These are phyloP conservation scores for Porites australiensis DNA, from an alignment of 64 coral and sea anemone genomes.

Conservation along the genomic window DNA sequence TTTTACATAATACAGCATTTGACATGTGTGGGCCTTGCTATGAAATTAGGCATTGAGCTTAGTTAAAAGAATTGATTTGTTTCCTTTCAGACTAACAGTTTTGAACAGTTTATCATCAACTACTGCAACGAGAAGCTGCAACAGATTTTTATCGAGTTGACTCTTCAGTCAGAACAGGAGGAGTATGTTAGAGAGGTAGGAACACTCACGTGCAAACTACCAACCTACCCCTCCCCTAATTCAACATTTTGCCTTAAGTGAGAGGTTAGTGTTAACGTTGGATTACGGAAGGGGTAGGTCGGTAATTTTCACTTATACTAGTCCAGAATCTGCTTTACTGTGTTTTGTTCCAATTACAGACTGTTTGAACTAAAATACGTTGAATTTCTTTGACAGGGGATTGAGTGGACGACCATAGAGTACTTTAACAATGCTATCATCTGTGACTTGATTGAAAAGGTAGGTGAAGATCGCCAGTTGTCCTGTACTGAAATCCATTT, in stretches of 20 bases:
- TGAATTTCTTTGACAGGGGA: slow-evolving; percentile 70
- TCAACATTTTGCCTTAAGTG: neutral
- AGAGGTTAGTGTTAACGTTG: too few species aligned
- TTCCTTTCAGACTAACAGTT: slow-evolving; percentile 88
- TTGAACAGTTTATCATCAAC: slow-evolving; percentile 99
- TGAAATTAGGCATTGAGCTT: too few species aligned
- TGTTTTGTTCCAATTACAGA: neutral
- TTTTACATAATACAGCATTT: too few species aligned
- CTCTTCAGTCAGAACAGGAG: slow-evolving; percentile 97
- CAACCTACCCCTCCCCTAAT: neutral
- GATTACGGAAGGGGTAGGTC: too few species aligned
- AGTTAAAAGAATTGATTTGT: neutral
- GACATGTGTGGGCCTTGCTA: too few species aligned
- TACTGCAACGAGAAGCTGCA: slow-evolving; percentile 99
- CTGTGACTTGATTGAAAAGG: slow-evolving; percentile 98
- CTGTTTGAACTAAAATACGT: neutral
- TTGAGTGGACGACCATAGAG: slow-evolving; percentile 95
- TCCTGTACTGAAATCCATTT: too few species aligned
- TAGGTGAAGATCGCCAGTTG: neutral
- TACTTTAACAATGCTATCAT: slow-evolving; percentile 98
- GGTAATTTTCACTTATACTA: too few species aligned
- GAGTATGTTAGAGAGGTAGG: slow-evolving; percentile 98
- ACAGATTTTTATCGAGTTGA: slow-evolving; percentile 98
- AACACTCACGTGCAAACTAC: neutral
- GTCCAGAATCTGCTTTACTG: neutral